Base-by-base conservation (phyloP, 2,888 invertebrate species). In the Busseola fusca region DNA sequence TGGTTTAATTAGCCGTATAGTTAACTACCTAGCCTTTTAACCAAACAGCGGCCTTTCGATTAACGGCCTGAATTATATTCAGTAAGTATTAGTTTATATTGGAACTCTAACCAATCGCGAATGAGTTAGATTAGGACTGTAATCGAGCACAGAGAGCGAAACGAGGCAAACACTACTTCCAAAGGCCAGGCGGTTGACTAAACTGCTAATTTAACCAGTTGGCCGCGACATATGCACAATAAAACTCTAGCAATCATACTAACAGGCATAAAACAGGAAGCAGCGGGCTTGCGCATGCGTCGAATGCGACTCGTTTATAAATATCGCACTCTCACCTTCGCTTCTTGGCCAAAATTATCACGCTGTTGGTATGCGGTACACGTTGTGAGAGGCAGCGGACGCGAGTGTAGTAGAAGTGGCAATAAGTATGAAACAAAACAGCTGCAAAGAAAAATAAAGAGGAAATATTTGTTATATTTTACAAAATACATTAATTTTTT, bases 251-350 rank as follows among this genome's bases (percentile, higher is more conserved):
- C 65, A 74, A 72, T 78, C 68, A 78, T 69, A 78, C 66, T 45
- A 81, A 80, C 70, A 81, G 45, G 84, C 82, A 85, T 79, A 83
- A 85, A 87, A 87, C 91, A 92, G 91, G 92, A 93, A 92, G 89
- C 87, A 84, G 34, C 69, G 70, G 89, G 88, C 89, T 84, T 88
- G 87, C 87, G 87, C 86, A 86, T 76, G 80, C 81, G 56, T 52
- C 76, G 85, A 75, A 84, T 84, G 86, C 86, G 91, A 88, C 88
- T 85, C 89, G 89, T 92, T 85, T 85, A 85, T 85, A 81, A 85
- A 93, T 93, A 94, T 86, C 87, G 79, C 87, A 90, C 93, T 93
- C 93, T 94, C 93, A 94, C 95, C 94, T 95, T 94, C 93, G 87
- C 88, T 88, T 85, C 88, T 87, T 90, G 89, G 90, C 94, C 94